Evolutionary conservation across 2,797 vertebrate genomes (phyloP).

Genomic region (Schizopygopsis malacanthus): DNA sequence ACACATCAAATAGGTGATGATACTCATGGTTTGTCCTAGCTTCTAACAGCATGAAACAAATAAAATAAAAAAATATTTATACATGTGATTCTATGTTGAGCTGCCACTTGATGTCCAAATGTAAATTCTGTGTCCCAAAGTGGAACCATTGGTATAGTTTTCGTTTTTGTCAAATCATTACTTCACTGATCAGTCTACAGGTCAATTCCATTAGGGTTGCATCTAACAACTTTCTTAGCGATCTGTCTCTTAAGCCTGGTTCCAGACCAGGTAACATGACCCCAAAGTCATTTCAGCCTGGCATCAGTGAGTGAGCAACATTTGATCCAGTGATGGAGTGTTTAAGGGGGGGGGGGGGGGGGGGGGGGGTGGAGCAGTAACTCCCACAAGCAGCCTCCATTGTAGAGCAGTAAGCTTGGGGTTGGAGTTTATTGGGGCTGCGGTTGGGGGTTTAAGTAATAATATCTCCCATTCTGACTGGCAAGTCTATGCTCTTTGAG

Average conservation of each 20-base stretch:
- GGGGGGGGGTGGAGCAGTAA: background rate
- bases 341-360: background rate
- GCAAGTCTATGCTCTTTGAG: slow-evolving; percentile 46
- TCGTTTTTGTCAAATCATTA: background rate
- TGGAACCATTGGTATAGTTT: background rate
- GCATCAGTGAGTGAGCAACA: slow-evolving; percentile 50
- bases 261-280: slow-evolving; percentile 39
- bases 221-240: background rate
- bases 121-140: background rate
- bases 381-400: slow-evolving; percentile 15
- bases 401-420: background rate
- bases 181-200: background rate
- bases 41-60: background rate
- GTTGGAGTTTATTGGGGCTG: background rate
- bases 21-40: background rate
- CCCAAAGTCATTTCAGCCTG: slow-evolving; percentile 42
- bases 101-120: background rate
- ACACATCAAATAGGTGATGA: background rate
- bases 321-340: slow-evolving; percentile 28
- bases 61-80: background rate
- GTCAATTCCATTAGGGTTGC: background rate
- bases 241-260: background rate
- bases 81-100: background rate
- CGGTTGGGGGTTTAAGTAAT: slow-evolving; percentile 33
- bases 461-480: slow-evolving; percentile 54